Conservation (phyloP, 1,140 invertebrate genomes). For the Drosophila yakuba region DNA sequence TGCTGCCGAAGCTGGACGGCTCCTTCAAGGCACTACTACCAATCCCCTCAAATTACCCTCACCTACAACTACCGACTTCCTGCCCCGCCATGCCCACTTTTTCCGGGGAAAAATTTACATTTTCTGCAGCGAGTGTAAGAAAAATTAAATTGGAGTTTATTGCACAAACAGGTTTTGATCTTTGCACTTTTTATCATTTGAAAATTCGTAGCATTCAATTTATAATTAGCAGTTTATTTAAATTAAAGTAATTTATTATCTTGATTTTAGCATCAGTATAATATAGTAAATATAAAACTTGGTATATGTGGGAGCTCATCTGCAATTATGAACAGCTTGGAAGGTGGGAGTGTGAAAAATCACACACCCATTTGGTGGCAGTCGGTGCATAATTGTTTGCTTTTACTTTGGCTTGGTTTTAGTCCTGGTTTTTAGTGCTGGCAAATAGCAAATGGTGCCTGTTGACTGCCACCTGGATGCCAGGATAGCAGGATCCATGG, state of each 20-base stretch:
- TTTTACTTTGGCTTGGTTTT: slow-evolving; percentile 47
- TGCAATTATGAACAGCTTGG: neutral
- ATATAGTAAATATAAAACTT: too few relatives aligned
- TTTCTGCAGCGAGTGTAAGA: slow-evolving; percentile 31
- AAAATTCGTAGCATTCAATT: too few relatives aligned
- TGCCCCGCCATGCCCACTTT: neutral
- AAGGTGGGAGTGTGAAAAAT: neutral
- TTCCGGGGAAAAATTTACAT: slow-evolving; percentile 58
- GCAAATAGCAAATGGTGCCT: slow-evolving; percentile 13
- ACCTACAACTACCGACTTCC: too few relatives aligned
- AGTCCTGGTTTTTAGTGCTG: neutral
- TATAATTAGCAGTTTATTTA: too few relatives aligned
- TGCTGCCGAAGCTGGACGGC: slow-evolving; percentile 48
- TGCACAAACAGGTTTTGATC: too few relatives aligned
- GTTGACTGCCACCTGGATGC: slow-evolving; percentile 34
- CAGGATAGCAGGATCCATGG: too few relatives aligned
- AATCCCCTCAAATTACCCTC: neutral
- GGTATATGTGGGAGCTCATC: neutral
- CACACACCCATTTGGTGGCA: neutral
- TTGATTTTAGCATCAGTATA: too few relatives aligned
- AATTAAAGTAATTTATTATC: too few relatives aligned
- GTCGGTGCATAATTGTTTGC: slow-evolving; percentile 58
- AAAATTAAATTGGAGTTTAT: neutral
- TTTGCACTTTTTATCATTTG: too few relatives aligned
- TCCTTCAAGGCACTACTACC: neutral